Percentiles rank a stretch among this genome's conserved stretches.
phyloP scores from a whole-genome alignment of 2,888 invertebrate genomes.

The Phania funesta region DNA sequence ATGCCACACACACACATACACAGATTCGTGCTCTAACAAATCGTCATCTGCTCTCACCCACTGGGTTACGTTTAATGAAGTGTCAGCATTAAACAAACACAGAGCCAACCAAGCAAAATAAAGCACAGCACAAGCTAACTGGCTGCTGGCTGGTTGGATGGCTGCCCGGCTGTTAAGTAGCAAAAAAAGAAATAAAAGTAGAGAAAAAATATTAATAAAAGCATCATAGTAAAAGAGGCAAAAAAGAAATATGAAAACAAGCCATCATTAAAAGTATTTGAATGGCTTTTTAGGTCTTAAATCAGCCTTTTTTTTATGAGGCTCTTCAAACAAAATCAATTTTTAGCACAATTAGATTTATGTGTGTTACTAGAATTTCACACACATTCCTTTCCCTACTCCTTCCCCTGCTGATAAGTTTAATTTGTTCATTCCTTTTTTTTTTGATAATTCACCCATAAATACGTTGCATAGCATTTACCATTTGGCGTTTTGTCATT shows the following conservation, averaged over 20 bases:
- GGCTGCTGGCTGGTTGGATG: background rate
- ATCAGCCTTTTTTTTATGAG: slow-evolving; percentile 51
- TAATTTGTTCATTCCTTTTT: slow-evolving; percentile 32
- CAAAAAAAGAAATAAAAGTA: slow-evolving; percentile 33
- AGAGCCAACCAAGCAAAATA: slow-evolving; percentile 40
- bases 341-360: slow-evolving; percentile 59
- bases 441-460: background rate
- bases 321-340: slow-evolving; percentile 62
- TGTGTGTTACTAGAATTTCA: slow-evolving; percentile 55
- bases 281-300: slow-evolving; percentile 62
- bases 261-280: slow-evolving; percentile 58
- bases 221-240: slow-evolving; percentile 43
- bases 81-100: slow-evolving; percentile 66
- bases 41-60: slow-evolving; percentile 62
- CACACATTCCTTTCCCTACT: background rate
- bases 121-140: slow-evolving; percentile 37
- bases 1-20: background rate
- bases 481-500: slow-evolving; percentile 5
- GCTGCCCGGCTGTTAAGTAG: slow-evolving; percentile 22
- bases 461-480: slow-evolving; percentile 37
- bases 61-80: slow-evolving; percentile 64
- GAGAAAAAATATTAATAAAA: slow-evolving; percentile 54
- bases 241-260: slow-evolving; percentile 29
- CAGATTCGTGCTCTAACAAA: background rate
- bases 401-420: background rate